Evolutionary conservation across 2,888 invertebrate species (phyloP), one percentile per base, ranked within the genome.

Genomic region (Gandaritis pyraliata): DNA sequence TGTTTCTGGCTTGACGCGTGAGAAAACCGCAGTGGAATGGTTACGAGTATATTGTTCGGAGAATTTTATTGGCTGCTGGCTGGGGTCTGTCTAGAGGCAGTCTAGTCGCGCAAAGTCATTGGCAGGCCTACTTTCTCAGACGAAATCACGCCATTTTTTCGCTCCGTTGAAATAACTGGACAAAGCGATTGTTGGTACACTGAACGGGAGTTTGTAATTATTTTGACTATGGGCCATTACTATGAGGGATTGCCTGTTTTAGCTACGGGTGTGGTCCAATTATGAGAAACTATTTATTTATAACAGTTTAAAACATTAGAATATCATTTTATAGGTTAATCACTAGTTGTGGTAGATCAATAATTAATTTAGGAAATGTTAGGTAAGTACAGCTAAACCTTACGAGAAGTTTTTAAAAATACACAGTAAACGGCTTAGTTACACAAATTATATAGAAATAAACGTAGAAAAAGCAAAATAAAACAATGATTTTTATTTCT

Each of bases 101-200:
- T 91, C 91, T 91, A 88, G 90, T 83, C 87, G 76, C 13, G 23
- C 52, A 75, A 6, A 87, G 85, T 82, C 86, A 83, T 80, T 80
- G 86, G 75, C 87, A 86, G 83, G 81, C 85, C 88, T 79, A 90
- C 91, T 90, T 90, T 90, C 89, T 72, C 81, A 81, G 77, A 71
- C 80, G 70, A 74, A 78, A 73, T 77, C 75, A 72, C 76, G 80
- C 81, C 82, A 74, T 81, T 84, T 87, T 87, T 88, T 63, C 71
- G 43, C 43, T 76, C 78, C 81, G 80, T 83, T 83, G 82, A 77
- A 76, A 79, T 86, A 81, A 88, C 86, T 80, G 83, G 78, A 80
- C 81, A 77, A 76, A 73, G 76, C 75, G 73, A 85, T 85, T 84
- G 84, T 86, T 83, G 82, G 85, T 80, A 76, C 69, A 72, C 71